A percentile compares a stretch with the other conserved stretches of the same genome.
Evolutionary conservation across 2,113 vertebrate genomes (phyloP).

Genomic region (Hymenochirus boettgeri): DNA sequence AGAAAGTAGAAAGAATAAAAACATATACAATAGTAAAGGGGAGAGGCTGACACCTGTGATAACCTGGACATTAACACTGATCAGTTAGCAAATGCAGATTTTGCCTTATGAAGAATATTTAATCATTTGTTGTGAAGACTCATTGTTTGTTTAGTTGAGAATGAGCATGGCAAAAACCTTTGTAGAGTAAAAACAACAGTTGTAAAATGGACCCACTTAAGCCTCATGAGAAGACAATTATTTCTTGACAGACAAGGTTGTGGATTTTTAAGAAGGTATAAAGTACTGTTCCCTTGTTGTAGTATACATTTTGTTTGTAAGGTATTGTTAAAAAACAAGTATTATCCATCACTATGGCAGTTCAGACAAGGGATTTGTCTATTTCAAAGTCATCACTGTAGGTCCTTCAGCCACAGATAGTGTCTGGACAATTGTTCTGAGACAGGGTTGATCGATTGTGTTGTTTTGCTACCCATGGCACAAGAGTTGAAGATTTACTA

Average conservation of each 20-base stretch:
- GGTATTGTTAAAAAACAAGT: neutral
- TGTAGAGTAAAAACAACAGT: conserved; percentile 78
- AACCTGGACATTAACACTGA: too few species aligned
- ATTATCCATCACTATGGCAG: neutral
- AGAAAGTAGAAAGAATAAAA: too few species aligned
- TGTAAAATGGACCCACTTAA: conserved; percentile 80
- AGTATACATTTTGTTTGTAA: conserved; percentile 23
- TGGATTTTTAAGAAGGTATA: conserved; percentile 68
- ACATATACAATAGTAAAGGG: too few species aligned
- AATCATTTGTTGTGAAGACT: too few species aligned
- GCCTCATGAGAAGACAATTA: conserved; percentile 79
- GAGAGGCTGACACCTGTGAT: too few species aligned
- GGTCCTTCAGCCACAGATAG: neutral
- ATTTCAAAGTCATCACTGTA: neutral
- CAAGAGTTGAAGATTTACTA: neutral
- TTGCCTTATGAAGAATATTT: too few species aligned
- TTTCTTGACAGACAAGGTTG: conserved; percentile 72
- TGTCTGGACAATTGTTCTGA: neutral
- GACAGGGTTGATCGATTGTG: neutral
- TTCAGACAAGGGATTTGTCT: neutral
- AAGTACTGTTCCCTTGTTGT: conserved; percentile 48
- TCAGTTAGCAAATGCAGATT: too few species aligned
- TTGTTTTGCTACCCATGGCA: neutral
- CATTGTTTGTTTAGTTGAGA: conserved; percentile 78
- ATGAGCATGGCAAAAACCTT: conserved; percentile 80